Base-by-base conservation (phyloP, 2,797 vertebrate genomes). In the Eleutherodactylus coqui region DNA sequence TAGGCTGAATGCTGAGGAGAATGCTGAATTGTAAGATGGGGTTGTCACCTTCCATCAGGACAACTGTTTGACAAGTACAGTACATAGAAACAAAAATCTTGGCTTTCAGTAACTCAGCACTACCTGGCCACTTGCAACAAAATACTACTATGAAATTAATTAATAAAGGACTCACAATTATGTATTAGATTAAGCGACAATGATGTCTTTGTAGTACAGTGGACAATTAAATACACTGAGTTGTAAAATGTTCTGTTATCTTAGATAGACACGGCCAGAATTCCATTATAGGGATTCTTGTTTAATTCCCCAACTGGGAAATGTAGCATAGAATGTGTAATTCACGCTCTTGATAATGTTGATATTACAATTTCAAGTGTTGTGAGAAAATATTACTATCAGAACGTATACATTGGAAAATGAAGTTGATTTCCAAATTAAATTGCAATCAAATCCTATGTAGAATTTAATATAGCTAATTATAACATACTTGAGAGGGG, bases 231-330 rank as follows among this genome's bases (percentile, higher is more conserved):
- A 17, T 67, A 27, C 32, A 67, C 10, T 43, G 6, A 69, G 24
- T 24, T 62, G 19, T n/a, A 49, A 69, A 77, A 84, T 84, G 43
- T 24, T 24, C 58, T 51, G 45, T 51, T 64, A 76, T 64, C 73
- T 76, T 3, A 62, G 24, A 38, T 29, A 60, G 13, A 83, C 72
- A 47, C 27, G 14, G 34, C 29, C 4, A 51, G 38, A 84, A 84
- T 84, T 43, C 55, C 24, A 77, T 84, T 84, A 77, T 41, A 29
- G 43, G n/a, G 64, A 77, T 41, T 47, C 45, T 72, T 77, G 73
- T 76, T 77, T 77, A 84, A 84, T 84, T 84, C 83, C 75, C 58
- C 73, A 84, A 51, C 49, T 41, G 83, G 83, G 73, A 84, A 7
- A 49, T 67, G 43, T 67, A 53, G 47, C 34, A 27, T 69, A 29